Evolutionary conservation across 2,113 vertebrate species (phyloP).

Genomic region (Ammodytes dubius): DNA sequence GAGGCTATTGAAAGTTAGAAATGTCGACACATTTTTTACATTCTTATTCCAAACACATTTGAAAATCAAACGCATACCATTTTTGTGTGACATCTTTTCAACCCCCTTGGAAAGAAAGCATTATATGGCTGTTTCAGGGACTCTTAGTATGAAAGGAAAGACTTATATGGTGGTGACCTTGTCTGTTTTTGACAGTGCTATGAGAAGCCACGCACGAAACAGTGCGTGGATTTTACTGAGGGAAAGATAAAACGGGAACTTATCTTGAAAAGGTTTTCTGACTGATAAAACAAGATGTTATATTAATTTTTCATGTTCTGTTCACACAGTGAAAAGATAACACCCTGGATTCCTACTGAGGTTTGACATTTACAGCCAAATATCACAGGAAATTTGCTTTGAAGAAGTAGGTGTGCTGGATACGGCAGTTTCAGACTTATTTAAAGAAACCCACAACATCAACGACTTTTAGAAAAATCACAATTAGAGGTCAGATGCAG

Average conservation of each 20-base stretch:
- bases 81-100: background rate
- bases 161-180: background rate
- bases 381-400: constrained; percentile 53
- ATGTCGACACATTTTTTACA: background rate
- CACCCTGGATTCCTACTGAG: constrained; percentile 17
- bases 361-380: constrained; percentile 69
- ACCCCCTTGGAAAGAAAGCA: background rate
- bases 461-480: background rate
- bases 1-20: background rate
- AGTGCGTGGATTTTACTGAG: constrained; percentile 13
- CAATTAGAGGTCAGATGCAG: background rate
- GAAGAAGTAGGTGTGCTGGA: constrained; percentile 26
- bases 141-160: constrained; percentile 1
- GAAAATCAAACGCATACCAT: constrained; percentile 10
- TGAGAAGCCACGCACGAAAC: background rate
- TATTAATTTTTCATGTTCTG: constrained; percentile 40
- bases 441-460: background rate
- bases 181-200: background rate
- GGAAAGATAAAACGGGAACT: background rate
- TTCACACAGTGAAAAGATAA: constrained; percentile 46
- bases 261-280: constrained; percentile 33
- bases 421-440: background rate
- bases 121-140: background rate
- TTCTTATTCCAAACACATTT: background rate
- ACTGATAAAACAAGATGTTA: constrained; percentile 39